Evolutionary conservation across 2,113 vertebrate species (phyloP), one percentile per base, ranked within the genome.

Genomic region (Thunnus thynnus): DNA sequence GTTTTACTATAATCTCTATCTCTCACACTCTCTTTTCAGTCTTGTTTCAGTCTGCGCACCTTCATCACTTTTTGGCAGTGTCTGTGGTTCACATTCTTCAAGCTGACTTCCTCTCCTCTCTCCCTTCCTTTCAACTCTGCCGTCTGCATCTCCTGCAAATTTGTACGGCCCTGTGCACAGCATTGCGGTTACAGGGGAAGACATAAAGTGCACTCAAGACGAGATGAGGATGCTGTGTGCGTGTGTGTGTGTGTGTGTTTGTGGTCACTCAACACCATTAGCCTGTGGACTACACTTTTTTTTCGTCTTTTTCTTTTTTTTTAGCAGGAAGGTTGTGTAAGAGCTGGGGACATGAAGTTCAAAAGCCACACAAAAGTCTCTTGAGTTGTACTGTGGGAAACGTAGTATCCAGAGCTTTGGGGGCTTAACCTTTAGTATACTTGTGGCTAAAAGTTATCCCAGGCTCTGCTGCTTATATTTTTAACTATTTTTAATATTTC

Each of bases 101-200:
- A 63, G 56, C 44, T 56, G 58, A 92, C 91, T 90, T 90, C 91
- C 87, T 90, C 74, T 52, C 41, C 7, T 2, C 60, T 86, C 68
- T 85, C 70, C 61, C 27, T 47, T 36, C 30, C 78, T 90, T 82
- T 91, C 50, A 80, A 82, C 44, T 74, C 58, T 30, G 0, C 66
- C 22, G 2, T 72, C 51, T 83, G 66, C 73, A 5, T 63, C 77
- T 88, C 51, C 64, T 91, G 91, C 91, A 91, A 82, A 70, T 22
- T 3, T 25, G 30, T 70, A 68, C 41, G 73, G 44, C 71, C 41
- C 60, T 47, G n/a, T 83, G 89, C 88, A 87, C 17, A n/a, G 78
- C 32, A 0, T 13, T 86, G 57, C 72, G 86, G 90, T 84, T 85
- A 74, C 52, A 56, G 32, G 11, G 58, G 73, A 86, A 72, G 77